Conservation (phyloP, 2,113 vertebrate genomes). For the Oncorhynchus mykiss region DNA sequence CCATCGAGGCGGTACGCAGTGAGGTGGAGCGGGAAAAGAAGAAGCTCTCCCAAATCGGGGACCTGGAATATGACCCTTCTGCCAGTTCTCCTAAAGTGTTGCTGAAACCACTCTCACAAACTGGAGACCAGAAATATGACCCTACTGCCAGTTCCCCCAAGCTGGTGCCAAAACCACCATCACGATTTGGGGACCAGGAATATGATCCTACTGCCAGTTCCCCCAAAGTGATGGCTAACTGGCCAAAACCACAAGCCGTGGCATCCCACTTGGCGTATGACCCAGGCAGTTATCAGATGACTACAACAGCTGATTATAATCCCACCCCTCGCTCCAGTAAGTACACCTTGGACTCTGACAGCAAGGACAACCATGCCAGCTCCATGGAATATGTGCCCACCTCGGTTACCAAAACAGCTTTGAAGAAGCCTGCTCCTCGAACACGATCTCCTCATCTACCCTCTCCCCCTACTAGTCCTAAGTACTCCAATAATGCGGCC, state of each 20-base stretch:
- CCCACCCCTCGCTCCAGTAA: conserved; percentile 87
- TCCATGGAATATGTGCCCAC: conserved; percentile 90
- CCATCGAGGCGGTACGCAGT: conserved; percentile 88
- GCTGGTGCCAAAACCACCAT: neutral
- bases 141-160: neutral
- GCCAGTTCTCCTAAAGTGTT: conserved; percentile 23
- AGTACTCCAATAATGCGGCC: conserved; percentile 44
- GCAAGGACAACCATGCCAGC: conserved; percentile 59
- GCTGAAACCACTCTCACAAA: conserved; percentile 2
- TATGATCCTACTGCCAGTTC: conserved; percentile 31
- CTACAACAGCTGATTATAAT: conserved; percentile 77
- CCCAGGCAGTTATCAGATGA: conserved; percentile 78
- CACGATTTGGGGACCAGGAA: conserved; percentile 63
- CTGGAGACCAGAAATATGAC: neutral
- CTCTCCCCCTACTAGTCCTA: conserved; percentile 47
- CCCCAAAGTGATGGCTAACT: conserved; percentile 34
- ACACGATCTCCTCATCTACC: conserved; percentile 28
- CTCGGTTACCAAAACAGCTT: conserved; percentile 62
- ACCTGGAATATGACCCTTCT: conserved; percentile 70
- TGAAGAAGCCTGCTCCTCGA: conserved; percentile 64
- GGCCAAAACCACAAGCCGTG: conserved; percentile 7
- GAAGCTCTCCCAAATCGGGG: conserved; percentile 83
- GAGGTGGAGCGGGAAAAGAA: conserved; percentile 91
- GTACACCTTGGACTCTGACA: conserved; percentile 82
- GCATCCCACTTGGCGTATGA: conserved; percentile 62